Percentiles rank a stretch among this genome's conserved stretches.
Conservation (phyloP, 2,888 invertebrate genomes). For the Acleris emargana region DNA sequence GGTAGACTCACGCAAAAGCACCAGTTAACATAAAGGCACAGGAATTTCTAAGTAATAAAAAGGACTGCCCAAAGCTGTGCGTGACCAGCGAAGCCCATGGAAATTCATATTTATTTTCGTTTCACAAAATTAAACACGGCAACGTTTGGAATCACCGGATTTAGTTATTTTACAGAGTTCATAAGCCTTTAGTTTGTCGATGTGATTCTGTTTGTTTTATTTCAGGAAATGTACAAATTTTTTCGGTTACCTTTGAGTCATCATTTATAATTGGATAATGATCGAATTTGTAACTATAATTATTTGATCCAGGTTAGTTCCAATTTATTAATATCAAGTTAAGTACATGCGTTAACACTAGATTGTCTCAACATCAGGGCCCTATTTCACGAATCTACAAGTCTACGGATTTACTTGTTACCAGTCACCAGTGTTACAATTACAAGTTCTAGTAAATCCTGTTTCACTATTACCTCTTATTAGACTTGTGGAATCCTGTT, state of each 20-base stretch:
- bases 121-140: constrained; percentile 51
- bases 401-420: no score
- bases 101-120: constrained; percentile 72
- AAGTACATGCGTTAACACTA: no score
- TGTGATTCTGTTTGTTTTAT: not conserved
- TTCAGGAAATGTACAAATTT: not conserved
- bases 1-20: constrained; percentile 75
- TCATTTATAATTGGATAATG: no score
- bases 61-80: constrained; percentile 65
- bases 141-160: constrained; percentile 38
- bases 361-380: no score
- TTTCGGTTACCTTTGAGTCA: not conserved
- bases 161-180: constrained; percentile 10
- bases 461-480: no score
- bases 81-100: constrained; percentile 66
- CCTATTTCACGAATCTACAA: no score
- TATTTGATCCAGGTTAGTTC: no score
- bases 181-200: not conserved
- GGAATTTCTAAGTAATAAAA: constrained; percentile 68
- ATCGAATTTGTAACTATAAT: no score
- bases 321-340: no score
- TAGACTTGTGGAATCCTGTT: no score
- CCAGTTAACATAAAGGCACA: constrained; percentile 73
- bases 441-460: no score
- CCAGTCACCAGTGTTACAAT: no score